Evolutionary conservation across 2,113 vertebrate genomes (phyloP).

Genomic region (Nothoprocta perdicaria): DNA sequence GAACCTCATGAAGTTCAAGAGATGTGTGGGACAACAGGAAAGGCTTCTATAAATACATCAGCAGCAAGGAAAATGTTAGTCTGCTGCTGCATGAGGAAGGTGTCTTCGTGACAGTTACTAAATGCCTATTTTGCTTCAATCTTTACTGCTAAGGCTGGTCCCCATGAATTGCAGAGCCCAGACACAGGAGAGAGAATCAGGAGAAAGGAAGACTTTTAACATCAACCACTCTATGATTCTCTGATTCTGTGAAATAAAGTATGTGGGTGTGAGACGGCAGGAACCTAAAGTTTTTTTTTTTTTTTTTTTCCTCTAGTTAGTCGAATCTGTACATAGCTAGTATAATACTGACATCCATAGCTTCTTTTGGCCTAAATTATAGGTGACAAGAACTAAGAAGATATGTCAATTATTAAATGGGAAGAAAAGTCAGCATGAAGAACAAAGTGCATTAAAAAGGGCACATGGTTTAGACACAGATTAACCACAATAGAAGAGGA

Average conservation of each 20-base stretch:
- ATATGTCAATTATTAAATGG: neutral
- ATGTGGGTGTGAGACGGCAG: fast-evolving
- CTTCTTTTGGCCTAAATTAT: neutral
- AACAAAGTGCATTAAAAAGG: neutral
- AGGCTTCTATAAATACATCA: too few relatives aligned
- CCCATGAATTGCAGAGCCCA: too few relatives aligned
- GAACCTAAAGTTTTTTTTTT: neutral
- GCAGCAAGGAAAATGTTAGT: too few relatives aligned
- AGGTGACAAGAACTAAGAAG: neutral
- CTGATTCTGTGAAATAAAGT: neutral
- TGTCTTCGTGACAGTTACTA: too few relatives aligned
- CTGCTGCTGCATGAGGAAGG: too few relatives aligned
- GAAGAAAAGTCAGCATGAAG: neutral
- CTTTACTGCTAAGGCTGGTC: too few relatives aligned
- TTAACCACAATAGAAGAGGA: neutral
- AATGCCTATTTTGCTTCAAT: too few relatives aligned
- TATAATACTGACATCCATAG: neutral
- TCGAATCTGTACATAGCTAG: neutral
- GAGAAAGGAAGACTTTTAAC: too few relatives aligned
- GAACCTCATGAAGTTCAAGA: too few relatives aligned
- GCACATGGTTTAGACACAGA: neutral
- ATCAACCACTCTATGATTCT: too few relatives aligned
- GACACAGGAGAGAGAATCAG: too few relatives aligned
- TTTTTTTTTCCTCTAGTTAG: neutral
- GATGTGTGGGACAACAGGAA: too few relatives aligned